Conservation (phyloP, 2,113 vertebrate species). For the Chionis minor region DNA sequence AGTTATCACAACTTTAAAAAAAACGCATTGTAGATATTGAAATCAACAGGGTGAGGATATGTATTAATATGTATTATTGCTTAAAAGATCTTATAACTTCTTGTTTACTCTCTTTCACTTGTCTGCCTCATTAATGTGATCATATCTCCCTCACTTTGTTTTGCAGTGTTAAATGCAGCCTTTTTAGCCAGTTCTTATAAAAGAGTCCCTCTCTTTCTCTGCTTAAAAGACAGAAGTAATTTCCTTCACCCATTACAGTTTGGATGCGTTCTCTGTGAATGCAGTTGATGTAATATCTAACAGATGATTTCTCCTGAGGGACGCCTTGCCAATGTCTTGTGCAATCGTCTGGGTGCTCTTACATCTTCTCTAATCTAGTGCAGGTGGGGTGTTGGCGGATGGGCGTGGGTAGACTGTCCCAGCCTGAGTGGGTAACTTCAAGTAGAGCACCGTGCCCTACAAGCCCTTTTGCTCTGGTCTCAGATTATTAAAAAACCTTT, state of each 20-base stretch:
- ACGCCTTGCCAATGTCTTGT: not conserved
- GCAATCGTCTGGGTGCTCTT: not conserved
- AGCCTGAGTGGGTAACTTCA: not conserved
- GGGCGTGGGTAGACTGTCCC: not conserved
- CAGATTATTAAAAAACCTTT: not conserved
- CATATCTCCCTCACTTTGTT: not conserved
- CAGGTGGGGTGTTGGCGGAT: not conserved
- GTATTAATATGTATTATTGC: not conserved
- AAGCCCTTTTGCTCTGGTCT: not conserved
- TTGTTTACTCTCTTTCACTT: not conserved
- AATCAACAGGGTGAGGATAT: not conserved
- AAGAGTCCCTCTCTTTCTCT: not conserved
- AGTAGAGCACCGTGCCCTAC: rapidly evolving
- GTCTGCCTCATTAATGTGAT: not conserved
- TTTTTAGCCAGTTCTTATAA: not conserved
- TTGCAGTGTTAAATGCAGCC: not conserved
- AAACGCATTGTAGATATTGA: not conserved
- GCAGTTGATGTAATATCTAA: not conserved
- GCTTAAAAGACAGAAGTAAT: not conserved
- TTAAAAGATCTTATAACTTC: not conserved
- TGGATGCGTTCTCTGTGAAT: not conserved
- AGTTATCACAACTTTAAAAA: not conserved
- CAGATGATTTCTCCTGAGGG: not conserved
- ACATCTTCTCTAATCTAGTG: not conserved
- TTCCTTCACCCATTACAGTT: not conserved